A percentile compares a stretch with the other conserved stretches of the same genome.
These are phyloP conservation scores for Turdus rufiventris DNA, from an alignment of 2,113 vertebrate genomes.

Conservation along the genomic window DNA sequence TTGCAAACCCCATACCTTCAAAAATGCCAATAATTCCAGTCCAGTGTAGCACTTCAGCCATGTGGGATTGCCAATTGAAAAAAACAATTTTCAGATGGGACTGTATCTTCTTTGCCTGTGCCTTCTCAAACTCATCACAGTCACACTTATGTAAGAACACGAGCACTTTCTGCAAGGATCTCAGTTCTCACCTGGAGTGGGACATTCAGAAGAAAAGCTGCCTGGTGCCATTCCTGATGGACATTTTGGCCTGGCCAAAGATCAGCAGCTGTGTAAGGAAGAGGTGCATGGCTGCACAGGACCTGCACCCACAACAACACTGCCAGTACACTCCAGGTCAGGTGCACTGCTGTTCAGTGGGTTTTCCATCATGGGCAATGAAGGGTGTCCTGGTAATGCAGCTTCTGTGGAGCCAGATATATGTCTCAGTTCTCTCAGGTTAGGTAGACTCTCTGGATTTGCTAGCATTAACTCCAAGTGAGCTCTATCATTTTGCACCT, in stretches of 20 bases:
- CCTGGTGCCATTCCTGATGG: not conserved
- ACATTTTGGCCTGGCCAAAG: not conserved
- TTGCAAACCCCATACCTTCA: not conserved
- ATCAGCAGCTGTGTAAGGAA: not conserved
- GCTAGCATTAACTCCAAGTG: not conserved
- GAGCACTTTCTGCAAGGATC: not conserved
- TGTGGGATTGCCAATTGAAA: not conserved
- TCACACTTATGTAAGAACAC: fast-evolving
- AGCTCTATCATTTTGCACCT: not conserved
- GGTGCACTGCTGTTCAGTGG: not conserved
- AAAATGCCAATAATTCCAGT: not conserved
- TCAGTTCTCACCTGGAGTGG: not conserved
- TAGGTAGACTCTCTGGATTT: not conserved
- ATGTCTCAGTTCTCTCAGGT: not conserved
- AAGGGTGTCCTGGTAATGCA: not conserved
- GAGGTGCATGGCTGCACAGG: not conserved
- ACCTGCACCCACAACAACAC: not conserved
- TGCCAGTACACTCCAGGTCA: not conserved
- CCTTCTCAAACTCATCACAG: not conserved
- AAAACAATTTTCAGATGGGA: not conserved
- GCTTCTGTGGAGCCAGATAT: not conserved
- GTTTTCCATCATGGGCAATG: not conserved
- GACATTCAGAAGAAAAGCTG: not conserved
- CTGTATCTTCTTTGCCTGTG: not conserved
- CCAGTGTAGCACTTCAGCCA: not conserved